These are phyloP conservation scores for Sebastiscus albofasciatus DNA, from an alignment of 2,797 vertebrate genomes.

Conservation along the genomic window DNA sequence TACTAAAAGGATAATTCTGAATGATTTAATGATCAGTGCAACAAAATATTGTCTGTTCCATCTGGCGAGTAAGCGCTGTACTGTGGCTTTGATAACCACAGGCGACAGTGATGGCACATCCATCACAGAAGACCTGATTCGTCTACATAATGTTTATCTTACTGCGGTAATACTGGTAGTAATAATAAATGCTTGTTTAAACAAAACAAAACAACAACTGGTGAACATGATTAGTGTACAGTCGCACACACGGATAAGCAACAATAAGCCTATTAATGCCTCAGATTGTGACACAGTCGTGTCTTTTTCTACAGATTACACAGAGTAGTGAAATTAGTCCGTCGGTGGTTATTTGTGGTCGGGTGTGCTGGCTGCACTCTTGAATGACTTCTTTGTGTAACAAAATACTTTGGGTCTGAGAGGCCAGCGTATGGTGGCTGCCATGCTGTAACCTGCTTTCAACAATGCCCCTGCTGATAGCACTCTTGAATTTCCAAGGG, in stretches of 20 bases:
- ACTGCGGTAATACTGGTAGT: neutral
- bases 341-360: slow-evolving; percentile 13
- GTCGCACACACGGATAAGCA: slow-evolving; percentile 1
- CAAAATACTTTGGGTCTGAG: slow-evolving; percentile 52
- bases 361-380: slow-evolving; percentile 13
- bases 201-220: neutral
- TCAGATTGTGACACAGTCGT: slow-evolving; percentile 20
- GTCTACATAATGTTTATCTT: neutral
- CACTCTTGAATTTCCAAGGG: slow-evolving; percentile 32
- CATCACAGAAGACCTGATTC: slow-evolving; percentile 7
- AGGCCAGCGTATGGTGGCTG: slow-evolving; percentile 50
- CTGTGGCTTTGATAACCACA: slow-evolving; percentile 22
- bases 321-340: slow-evolving; percentile 30
- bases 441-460: slow-evolving; percentile 47
- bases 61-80: neutral
- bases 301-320: slow-evolving; percentile 36
- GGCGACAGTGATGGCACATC: neutral
- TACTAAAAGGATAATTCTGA: slow-evolving; percentile 7
- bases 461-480: slow-evolving; percentile 56
- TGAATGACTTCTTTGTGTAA: slow-evolving; percentile 60
- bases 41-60: slow-evolving; percentile 6
- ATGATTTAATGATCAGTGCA: slow-evolving; percentile 26
- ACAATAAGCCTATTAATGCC: slow-evolving; percentile 28
- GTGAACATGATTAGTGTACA: slow-evolving; percentile 2
- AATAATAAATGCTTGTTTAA: neutral